Evolutionary conservation across 2,797 vertebrate species (phyloP).

Genomic region (Bovichtus diacanthus): DNA sequence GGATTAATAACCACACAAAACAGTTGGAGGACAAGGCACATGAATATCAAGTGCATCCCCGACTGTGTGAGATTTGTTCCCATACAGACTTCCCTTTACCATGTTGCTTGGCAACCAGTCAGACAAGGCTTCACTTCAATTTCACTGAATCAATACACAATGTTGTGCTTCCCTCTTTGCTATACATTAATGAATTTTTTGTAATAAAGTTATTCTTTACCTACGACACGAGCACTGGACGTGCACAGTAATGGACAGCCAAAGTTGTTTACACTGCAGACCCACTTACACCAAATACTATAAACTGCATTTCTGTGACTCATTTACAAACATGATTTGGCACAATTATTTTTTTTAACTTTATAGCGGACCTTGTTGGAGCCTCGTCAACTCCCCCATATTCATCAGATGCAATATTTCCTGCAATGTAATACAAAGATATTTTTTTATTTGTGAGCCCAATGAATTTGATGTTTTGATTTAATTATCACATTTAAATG

Average conservation of each 20-base stretch:
- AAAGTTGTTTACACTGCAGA: neutral
- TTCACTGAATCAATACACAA: neutral
- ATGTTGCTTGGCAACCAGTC: slow-evolving; percentile 53
- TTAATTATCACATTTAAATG: no score
- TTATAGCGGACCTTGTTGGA: no score
- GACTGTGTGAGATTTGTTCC: neutral
- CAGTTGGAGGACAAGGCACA: neutral
- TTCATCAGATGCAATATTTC: no score
- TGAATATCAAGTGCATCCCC: neutral
- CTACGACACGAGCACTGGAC: neutral
- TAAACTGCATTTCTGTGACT: no score
- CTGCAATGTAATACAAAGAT: no score
- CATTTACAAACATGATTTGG: no score
- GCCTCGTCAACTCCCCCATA: no score
- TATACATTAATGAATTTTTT: neutral
- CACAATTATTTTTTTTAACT: no score
- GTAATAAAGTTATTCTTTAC: neutral
- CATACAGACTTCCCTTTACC: slow-evolving; percentile 33
- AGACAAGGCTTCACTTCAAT: slow-evolving; percentile 21
- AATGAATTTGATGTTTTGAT: no score
- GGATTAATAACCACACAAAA: neutral
- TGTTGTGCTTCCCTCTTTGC: neutral
- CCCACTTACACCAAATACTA: no score
- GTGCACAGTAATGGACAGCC: neutral
- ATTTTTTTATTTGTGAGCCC: no score